Base-by-base conservation (phyloP, 2,888 invertebrate genomes). In the Caenorhabditis sp. region DNA sequence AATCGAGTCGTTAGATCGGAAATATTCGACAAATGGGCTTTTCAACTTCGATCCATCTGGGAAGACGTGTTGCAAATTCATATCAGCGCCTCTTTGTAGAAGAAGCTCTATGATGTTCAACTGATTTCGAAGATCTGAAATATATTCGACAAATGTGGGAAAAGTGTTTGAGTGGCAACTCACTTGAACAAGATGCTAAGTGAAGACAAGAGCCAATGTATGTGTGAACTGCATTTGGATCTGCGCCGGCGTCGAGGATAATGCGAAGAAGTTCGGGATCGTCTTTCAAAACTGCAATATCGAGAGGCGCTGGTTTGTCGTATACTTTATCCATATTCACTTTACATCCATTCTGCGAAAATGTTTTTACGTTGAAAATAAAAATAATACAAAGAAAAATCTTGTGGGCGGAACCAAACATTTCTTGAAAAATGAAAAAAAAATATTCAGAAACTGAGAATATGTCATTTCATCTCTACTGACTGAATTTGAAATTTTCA, bases 261-360 rank as follows among this genome's bases (percentile, higher is more conserved):
- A 88, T 79, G 67, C 77, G 76, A 17, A 82, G 51, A 37, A 86
- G 72, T 4, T 74, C 66, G 2, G 78, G 76, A 57, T 88, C 85
- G 70, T 89, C 89, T 58, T 84, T 86, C 23, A 94, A 88, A 62
- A 95, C 93, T 0, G 95, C 93, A 77, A 94, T 90, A 88, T 95
- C 94, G 54, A 95, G 89, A 0, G 94, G 93, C 62, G 93, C 93
- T 0, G 93, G 93, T 86, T 93, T 93, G 79, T 91, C 90, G 83
- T 91, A 92, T 31, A 91, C 91, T 23, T 69, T 69, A 27, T 89
- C 88, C 89, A 89, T 91, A 87, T 92, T 92, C 2, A 93, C 91
- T 31, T 90, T 90, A 0, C 94, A 94, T 0, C 94, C 94, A 88
- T 93, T 93, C 87, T 93, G 93, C n/a, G n/a, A n/a, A n/a, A n/a